Evolutionary conservation across 53 echinoderm and acorn worm species (phyloP), one percentile per base, ranked within the genome.

Genomic region (Mesocentrotus franciscanus): DNA sequence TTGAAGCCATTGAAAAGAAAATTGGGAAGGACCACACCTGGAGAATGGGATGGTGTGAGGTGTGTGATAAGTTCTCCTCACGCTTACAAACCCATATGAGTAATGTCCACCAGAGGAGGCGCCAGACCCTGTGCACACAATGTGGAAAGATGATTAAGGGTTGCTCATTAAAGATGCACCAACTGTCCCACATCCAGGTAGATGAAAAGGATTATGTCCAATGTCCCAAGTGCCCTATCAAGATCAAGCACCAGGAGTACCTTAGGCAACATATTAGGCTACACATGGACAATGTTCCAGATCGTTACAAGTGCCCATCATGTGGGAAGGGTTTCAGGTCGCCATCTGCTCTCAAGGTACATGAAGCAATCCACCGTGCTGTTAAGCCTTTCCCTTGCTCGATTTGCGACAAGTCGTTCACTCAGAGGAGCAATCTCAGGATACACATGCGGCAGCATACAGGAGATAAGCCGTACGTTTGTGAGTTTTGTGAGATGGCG

Each of bases 361-460:
- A 92, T 75, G 76, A 92, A 29, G 20, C 24, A 20, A 76, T 92
- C n/a, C 92, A 92, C 29, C 56, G 42, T 10, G 56, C 8, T 3
- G 29, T 56, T 0, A 97, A 97, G 56, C 94, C 90, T 24, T 95
- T 84, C 78, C 90, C 91, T 64, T 97, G 97, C 81, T 36, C 94
- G 0, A 89, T 94, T 16, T 97, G 97, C 26, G 96, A 95, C 11
- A 79, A 92, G 18, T 94, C 96, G 61, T 97, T 97, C 66, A 92
- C 94, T 24, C 96, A 97, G 89, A 70, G 58, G 7, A 94, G 90
- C 92, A 96, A 96, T 87, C 75, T 96, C 84, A 68, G 59, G 26
- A 62, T 89, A 16, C 97, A 97, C 87, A 94, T 93, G 95, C 58
- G 97, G 17, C 95, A 96, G 32, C 97, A 97, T 85, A 95, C 97